These are phyloP conservation scores for Dicerorhinus sumatrensis DNA, from an alignment of 2,113 vertebrate genomes.

Conservation along the genomic window DNA sequence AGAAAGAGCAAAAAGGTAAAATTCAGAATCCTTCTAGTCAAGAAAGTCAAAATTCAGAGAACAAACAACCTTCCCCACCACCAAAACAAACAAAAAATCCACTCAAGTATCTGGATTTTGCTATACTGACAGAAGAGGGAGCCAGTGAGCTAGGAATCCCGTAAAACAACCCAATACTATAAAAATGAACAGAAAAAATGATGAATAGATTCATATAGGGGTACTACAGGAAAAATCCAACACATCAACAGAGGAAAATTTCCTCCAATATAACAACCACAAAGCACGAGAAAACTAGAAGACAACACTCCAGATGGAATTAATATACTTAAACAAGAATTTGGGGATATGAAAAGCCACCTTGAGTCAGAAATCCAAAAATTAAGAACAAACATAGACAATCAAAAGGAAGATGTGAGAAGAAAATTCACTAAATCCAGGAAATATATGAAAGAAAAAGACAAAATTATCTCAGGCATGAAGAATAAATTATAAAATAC, in stretches of 20 bases:
- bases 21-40: not conserved
- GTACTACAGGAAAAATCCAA: not conserved
- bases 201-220: not conserved
- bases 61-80: not conserved
- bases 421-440: not conserved
- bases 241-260: not conserved
- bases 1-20: not conserved
- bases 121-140: slow-evolving; percentile 64
- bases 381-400: not conserved
- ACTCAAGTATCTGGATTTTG: not conserved
- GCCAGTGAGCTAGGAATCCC: slow-evolving; percentile 66
- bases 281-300: not conserved
- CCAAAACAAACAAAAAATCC: slow-evolving; percentile 1
- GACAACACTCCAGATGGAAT: not conserved
- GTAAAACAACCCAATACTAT: not conserved
- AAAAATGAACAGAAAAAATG: not conserved
- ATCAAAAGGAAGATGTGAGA: not conserved
- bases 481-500: slow-evolving; percentile 50
- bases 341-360: not conserved
- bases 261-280: not conserved
- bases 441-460: not conserved
- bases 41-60: not conserved
- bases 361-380: not conserved
- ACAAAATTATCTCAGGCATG: not conserved
- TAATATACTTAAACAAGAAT: slow-evolving; percentile 7